Evolutionary conservation across 1,140 invertebrate species (phyloP).

Genomic region (Caerostris extrusa): DNA sequence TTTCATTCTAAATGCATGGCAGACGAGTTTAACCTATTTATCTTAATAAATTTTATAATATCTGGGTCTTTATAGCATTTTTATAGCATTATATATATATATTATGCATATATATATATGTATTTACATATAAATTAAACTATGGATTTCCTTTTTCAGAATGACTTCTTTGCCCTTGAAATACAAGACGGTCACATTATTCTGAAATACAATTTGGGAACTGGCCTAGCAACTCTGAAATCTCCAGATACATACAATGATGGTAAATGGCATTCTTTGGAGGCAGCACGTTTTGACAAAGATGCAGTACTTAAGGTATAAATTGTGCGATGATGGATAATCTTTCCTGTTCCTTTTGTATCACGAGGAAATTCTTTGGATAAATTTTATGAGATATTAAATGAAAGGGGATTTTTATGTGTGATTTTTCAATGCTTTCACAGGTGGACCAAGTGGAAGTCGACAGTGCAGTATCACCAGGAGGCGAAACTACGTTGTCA

Average conservation of each 20-base stretch:
- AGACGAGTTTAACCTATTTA: too few species aligned
- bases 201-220: constrained; percentile 86
- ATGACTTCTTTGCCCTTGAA: constrained; percentile 92
- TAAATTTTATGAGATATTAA: neutral
- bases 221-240: constrained; percentile 84
- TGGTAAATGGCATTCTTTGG: constrained; percentile 90
- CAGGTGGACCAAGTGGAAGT: constrained; percentile 80
- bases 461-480: constrained; percentile 81
- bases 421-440: neutral
- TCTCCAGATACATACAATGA: constrained; percentile 88
- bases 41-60: too few species aligned
- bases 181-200: constrained; percentile 88
- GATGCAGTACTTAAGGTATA: constrained; percentile 71
- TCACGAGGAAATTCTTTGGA: neutral
- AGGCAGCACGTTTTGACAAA: constrained; percentile 81
- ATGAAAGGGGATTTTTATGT: too few species aligned
- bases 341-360: neutral
- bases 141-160: constrained; percentile 78
- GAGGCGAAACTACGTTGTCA: constrained; percentile 82
- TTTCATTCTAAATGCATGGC: too few species aligned
- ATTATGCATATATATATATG: too few species aligned
- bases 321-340: too few species aligned
- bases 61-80: too few species aligned
- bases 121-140: too few species aligned
- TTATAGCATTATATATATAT: too few species aligned